These are phyloP conservation scores for Pteria penguin DNA, from an alignment of 2,888 invertebrate species.

Conservation along the genomic window DNA sequence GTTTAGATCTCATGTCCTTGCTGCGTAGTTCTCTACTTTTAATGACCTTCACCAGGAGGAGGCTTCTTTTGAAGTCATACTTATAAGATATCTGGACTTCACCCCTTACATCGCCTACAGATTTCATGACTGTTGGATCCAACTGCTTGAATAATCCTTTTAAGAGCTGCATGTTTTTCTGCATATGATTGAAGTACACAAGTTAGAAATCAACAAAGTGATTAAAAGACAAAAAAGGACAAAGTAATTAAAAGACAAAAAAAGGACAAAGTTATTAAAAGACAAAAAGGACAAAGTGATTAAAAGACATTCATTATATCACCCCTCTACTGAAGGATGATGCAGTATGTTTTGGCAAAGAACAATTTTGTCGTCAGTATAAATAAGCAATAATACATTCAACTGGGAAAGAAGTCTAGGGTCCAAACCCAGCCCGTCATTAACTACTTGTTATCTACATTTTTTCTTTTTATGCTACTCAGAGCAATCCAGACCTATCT, in stretches of 20 bases:
- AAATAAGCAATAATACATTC: too few species aligned
- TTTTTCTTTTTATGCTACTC: too few species aligned
- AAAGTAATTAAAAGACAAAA: not conserved
- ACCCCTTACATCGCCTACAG: conserved; percentile 63
- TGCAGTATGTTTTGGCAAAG: too few species aligned
- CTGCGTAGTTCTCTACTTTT: conserved; percentile 69
- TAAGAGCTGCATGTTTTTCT: conserved; percentile 74
- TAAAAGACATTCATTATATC: too few species aligned
- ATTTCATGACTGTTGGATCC: conserved; percentile 72
- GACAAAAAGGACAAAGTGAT: too few species aligned
- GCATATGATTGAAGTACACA: not conserved
- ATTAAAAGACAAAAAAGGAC: not conserved
- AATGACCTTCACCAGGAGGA: conserved; percentile 75
- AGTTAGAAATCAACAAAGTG: not conserved
- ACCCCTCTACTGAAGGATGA: too few species aligned
- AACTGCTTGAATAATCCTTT: conserved; percentile 75
- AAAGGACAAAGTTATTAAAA: not conserved
- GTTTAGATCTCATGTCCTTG: conserved; percentile 69
- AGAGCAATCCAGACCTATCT: too few species aligned
- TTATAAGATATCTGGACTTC: conserved; percentile 76
- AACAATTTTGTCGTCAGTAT: too few species aligned
- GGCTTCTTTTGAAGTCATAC: conserved; percentile 66
- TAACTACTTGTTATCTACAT: too few species aligned
- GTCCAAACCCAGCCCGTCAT: too few species aligned
- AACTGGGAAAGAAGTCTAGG: too few species aligned